Percentiles rank a stretch among this genome's conserved stretches.
Evolutionary conservation across 2,797 vertebrate genomes (phyloP).

Genomic region (Gobionotothen gibberifrons): DNA sequence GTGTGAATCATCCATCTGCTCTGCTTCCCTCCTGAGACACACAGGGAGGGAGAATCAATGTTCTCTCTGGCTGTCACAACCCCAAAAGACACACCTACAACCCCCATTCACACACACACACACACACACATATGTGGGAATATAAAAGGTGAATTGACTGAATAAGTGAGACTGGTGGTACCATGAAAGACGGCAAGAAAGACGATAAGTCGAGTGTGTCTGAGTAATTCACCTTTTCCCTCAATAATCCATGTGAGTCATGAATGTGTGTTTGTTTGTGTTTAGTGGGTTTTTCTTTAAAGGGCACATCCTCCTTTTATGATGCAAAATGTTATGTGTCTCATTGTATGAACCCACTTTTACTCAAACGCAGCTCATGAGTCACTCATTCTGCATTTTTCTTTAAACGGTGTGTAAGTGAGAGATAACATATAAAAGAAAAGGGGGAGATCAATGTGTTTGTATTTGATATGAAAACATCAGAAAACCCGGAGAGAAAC

Average conservation of each 20-base stretch:
- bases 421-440: constrained; percentile 54
- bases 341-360: constrained; percentile 6
- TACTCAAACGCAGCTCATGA: constrained; percentile 42
- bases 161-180: constrained; percentile 21
- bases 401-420: constrained; percentile 8
- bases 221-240: constrained; percentile 59
- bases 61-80: constrained; percentile 31
- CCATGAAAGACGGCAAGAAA: constrained; percentile 13
- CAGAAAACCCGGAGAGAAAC: constrained; percentile 21
- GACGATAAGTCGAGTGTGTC: constrained; percentile 10
- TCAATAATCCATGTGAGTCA: constrained; percentile 57
- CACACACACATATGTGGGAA: not conserved
- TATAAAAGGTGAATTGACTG: constrained; percentile 18
- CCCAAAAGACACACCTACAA: constrained; percentile 12
- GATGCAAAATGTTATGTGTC: constrained; percentile 9
- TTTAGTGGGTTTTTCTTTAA: constrained; percentile 27
- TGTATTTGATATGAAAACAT: constrained; percentile 54
- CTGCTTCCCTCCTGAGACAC: constrained; percentile 17
- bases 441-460: constrained; percentile 37
- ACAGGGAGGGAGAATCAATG: constrained; percentile 29
- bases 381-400: constrained; percentile 39
- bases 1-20: constrained; percentile 25
- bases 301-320: constrained; percentile 17
- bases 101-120: not conserved
- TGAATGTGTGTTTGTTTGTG: constrained; percentile 4